Percentiles rank a stretch among this genome's conserved stretches.
These are phyloP conservation scores for Listrodromus nycthemerus DNA, from an alignment of 2,888 invertebrate species.

Conservation along the genomic window DNA sequence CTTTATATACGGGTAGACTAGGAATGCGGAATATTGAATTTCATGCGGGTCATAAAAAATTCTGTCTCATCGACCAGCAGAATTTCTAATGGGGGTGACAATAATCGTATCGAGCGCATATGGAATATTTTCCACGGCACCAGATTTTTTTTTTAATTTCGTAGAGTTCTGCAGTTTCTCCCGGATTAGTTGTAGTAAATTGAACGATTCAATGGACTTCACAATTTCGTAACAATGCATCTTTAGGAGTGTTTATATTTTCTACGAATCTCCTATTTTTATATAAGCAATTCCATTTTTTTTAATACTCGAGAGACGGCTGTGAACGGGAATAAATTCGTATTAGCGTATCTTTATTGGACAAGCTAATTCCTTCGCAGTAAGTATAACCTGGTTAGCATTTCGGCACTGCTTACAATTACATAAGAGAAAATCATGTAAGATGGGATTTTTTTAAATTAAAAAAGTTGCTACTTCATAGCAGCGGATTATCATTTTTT, in stretches of 20 bases:
- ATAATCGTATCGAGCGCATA: neutral
- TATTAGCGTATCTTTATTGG: too few relatives aligned
- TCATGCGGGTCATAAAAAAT: conserved; percentile 59
- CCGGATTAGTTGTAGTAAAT: neutral
- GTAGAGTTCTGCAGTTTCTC: neutral
- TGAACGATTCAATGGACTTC: neutral
- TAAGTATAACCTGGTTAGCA: too few relatives aligned
- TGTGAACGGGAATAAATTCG: too few relatives aligned
- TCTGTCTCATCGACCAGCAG: conserved; percentile 6
- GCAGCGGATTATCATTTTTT: too few relatives aligned
- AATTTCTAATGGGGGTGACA: neutral
- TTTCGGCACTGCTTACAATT: too few relatives aligned
- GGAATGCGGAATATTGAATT: conserved; percentile 46
- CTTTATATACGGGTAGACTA: conserved; percentile 26
- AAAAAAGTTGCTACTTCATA: too few relatives aligned
- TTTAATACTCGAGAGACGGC: too few relatives aligned
- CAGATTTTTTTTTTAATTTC: neutral
- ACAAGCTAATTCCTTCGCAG: too few relatives aligned
- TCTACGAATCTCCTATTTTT: neutral
- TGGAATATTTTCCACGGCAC: neutral
- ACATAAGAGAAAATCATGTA: too few relatives aligned
- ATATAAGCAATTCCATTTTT: too few relatives aligned
- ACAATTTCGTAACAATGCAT: neutral
- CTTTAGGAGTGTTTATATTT: neutral
- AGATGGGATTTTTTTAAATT: too few relatives aligned